Evolutionary conservation across 2,797 vertebrate species (phyloP).

Genomic region (Danio jaintianensis): DNA sequence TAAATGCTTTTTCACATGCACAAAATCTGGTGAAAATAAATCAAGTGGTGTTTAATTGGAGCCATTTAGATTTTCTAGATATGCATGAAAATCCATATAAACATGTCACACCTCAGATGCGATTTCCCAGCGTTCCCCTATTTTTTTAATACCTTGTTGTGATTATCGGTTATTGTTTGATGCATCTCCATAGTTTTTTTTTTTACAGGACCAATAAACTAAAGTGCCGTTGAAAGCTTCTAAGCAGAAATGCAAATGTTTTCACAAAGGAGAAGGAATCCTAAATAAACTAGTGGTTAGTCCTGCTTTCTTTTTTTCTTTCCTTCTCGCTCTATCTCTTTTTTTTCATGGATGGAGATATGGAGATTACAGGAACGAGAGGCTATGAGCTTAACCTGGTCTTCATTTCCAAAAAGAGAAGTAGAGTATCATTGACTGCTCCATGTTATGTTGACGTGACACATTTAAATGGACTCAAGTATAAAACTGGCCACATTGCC

Average conservation of each 20-base stretch:
- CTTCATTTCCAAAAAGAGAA: conserved; percentile 80
- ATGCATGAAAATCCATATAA: neutral
- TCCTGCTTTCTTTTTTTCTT: conserved; percentile 61
- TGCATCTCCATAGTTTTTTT: neutral
- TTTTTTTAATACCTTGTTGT: neutral
- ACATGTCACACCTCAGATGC: neutral
- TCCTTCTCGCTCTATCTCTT: conserved; percentile 67
- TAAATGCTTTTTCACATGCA: neutral
- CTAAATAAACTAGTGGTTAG: conserved; percentile 65
- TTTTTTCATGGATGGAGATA: conserved; percentile 71
- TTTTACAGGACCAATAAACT: conserved; percentile 52
- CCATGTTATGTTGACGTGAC: conserved; percentile 64
- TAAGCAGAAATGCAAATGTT: conserved; percentile 73
- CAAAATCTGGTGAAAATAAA: neutral
- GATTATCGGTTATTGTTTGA: conserved; percentile 37
- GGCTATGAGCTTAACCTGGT: conserved; percentile 69
- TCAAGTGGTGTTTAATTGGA: neutral
- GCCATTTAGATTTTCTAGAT: neutral
- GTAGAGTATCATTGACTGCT: conserved; percentile 60
- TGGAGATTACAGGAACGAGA: conserved; percentile 49
- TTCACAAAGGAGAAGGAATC: conserved; percentile 62
- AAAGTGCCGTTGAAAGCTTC: conserved; percentile 57
- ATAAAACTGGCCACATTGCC: conserved; percentile 57
- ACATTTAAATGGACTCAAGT: conserved; percentile 75
- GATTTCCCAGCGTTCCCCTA: conserved; percentile 4